phyloP scores from a whole-genome alignment of 2,888 invertebrate species.

The Athrips mouffetella region DNA sequence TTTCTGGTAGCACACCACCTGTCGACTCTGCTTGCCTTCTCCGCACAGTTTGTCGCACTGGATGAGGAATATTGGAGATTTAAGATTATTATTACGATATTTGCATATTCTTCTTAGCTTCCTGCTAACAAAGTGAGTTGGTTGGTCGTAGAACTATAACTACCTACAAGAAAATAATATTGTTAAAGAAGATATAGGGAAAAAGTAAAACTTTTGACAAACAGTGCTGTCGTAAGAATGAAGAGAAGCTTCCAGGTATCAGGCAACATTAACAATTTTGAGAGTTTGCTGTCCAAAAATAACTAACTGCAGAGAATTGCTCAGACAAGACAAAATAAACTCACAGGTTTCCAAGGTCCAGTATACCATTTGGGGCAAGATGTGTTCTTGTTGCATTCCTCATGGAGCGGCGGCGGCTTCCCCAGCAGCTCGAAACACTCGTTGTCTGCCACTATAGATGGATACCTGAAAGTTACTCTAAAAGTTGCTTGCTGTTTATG shows the following conservation, averaged over 20 bases:
- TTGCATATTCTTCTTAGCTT: background rate
- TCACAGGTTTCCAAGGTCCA: slow-evolving; percentile 94
- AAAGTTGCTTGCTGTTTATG: slow-evolving; percentile 3
- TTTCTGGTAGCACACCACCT: slow-evolving; percentile 88
- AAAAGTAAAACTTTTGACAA: too few species aligned
- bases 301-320: too few species aligned
- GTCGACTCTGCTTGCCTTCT: slow-evolving; percentile 88
- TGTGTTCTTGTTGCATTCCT: slow-evolving; percentile 86
- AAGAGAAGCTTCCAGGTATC: too few species aligned
- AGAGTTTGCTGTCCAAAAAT: too few species aligned
- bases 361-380: slow-evolving; percentile 92
- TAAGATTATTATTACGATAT: background rate
- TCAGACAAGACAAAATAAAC: too few species aligned
- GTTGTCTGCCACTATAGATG: slow-evolving; percentile 84
- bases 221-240: too few species aligned
- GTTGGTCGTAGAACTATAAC: too few species aligned
- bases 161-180: too few species aligned
- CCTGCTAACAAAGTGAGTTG: too few species aligned
- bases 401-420: slow-evolving; percentile 82
- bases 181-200: too few species aligned
- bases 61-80: slow-evolving; percentile 22
- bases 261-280: too few species aligned
- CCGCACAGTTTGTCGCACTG: slow-evolving; percentile 96
- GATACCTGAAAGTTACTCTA: slow-evolving; percentile 55
- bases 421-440: slow-evolving; percentile 84